phyloP scores from a whole-genome alignment of 1,140 invertebrate genomes.

The Pentalonia nigronervosa region DNA sequence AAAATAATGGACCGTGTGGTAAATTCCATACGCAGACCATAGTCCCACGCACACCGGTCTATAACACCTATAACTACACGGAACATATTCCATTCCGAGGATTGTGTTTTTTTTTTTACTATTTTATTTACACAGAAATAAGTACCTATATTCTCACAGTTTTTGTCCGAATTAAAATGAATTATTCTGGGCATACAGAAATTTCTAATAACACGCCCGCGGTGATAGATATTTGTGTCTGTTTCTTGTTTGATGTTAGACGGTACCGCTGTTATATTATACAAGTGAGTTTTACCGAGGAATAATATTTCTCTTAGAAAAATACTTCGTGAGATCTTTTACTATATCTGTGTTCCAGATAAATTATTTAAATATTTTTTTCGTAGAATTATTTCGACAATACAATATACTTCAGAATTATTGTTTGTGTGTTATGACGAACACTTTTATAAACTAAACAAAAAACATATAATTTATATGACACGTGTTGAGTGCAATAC shows the following conservation, averaged over 20 bases:
- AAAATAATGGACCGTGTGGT: neutral
- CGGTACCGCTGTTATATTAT: too few species aligned
- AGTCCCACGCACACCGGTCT: neutral
- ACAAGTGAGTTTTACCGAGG: neutral
- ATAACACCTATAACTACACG: neutral
- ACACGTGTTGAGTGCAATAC: neutral
- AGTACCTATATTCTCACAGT: neutral
- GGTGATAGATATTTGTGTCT: neutral
- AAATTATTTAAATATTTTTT: neutral
- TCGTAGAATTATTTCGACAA: neutral
- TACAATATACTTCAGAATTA: neutral
- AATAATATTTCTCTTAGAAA: neutral
- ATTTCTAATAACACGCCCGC: neutral
- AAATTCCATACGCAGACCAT: neutral
- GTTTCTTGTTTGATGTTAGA: neutral
- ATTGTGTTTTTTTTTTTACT: neutral
- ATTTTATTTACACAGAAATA: neutral
- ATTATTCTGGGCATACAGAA: neutral
- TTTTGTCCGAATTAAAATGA: neutral
- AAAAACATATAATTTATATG: neutral
- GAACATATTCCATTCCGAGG: neutral
- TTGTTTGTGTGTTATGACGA: neutral
- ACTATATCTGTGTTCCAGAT: neutral
- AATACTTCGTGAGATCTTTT: neutral
- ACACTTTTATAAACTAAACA: neutral